Percentiles rank a stretch among this genome's conserved stretches.
Evolutionary conservation across 2,113 vertebrate genomes (phyloP).

Genomic region (Protomyctophum bolini): DNA sequence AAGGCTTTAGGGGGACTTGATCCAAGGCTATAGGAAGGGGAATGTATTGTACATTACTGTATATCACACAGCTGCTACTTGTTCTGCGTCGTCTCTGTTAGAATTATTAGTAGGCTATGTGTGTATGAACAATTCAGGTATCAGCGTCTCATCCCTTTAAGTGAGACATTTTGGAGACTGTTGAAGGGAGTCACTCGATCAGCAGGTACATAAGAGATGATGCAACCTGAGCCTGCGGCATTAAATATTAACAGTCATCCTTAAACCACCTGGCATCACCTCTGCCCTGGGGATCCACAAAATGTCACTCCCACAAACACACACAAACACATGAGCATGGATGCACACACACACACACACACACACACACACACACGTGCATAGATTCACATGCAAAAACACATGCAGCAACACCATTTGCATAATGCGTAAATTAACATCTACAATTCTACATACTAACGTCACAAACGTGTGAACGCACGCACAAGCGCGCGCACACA

Average conservation of each 20-base stretch:
- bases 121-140: neutral
- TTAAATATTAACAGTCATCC: constrained; percentile 53
- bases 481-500: no score
- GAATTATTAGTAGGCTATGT: neutral
- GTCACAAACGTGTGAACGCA: no score
- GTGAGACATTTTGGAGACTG: constrained; percentile 21
- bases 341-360: neutral
- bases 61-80: constrained; percentile 11
- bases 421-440: no score
- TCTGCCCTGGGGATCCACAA: constrained; percentile 31
- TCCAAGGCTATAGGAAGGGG: no score
- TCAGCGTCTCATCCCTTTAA: constrained; percentile 28
- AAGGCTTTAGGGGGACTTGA: no score
- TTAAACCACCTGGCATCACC: constrained; percentile 43
- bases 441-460: no score
- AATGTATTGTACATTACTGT: neutral
- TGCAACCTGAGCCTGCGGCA: constrained; percentile 40
- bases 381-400: neutral
- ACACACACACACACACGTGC: neutral
- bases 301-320: constrained; percentile 37
- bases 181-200: constrained; percentile 33
- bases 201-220: constrained; percentile 30
- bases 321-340: constrained; percentile 8
- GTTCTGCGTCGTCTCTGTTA: neutral
- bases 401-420: no score